Percentiles rank a stretch among this genome's conserved stretches.
Conservation (phyloP, 2,113 vertebrate genomes). For the Daboia siamensis region DNA sequence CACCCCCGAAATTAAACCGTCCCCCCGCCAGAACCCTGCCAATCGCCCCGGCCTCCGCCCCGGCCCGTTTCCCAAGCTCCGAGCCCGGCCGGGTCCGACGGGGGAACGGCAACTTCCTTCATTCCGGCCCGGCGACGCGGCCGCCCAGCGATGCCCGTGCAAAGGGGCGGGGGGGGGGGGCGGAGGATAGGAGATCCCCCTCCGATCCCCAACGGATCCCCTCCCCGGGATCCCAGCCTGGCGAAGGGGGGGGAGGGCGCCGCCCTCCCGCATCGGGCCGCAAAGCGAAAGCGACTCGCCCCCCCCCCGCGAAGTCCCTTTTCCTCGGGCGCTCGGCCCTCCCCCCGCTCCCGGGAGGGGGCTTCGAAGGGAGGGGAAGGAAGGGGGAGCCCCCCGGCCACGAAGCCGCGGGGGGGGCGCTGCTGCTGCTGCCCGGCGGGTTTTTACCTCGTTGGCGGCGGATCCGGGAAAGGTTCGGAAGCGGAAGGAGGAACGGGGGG, state of each 20-base stretch:
- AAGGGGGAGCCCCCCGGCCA: no score
- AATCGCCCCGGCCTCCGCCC: neutral
- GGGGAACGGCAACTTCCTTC: neutral
- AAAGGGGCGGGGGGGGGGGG: no score
- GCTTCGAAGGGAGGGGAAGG: neutral
- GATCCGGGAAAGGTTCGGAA: neutral
- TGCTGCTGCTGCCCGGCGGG: no score
- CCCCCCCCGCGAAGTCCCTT: neutral
- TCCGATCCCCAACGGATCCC: neutral
- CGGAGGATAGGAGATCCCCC: no score
- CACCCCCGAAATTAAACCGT: neutral
- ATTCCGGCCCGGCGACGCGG: neutral
- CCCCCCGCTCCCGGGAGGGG: no score
- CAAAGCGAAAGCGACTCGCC: no score
- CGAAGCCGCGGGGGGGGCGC: no score
- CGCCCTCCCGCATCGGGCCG: no score
- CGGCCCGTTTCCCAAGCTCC: neutral
- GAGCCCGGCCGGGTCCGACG: neutral
- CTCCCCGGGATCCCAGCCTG: neutral
- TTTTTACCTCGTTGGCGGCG: neutral
- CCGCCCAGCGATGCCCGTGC: neutral
- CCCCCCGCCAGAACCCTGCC: accelerated
- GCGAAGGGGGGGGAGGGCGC: no score
- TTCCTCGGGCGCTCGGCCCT: no score
- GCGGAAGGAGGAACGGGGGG: neutral